Evolutionary conservation across 2,888 invertebrate species (phyloP), one percentile per base, ranked within the genome.

Genomic region (Pachymerium ferrugineum): DNA sequence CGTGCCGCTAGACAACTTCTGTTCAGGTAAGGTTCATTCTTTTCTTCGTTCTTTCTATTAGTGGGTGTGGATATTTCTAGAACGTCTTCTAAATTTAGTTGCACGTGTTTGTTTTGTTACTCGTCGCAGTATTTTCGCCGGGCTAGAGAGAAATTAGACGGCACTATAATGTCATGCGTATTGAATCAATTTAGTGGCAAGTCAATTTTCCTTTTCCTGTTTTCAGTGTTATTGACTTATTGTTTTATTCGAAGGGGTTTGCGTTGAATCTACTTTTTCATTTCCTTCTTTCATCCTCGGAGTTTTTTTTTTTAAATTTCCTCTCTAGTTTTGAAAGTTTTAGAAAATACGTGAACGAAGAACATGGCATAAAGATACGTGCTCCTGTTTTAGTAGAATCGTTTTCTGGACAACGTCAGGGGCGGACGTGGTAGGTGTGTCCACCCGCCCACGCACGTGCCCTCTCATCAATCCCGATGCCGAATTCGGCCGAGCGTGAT

Each of bases 1-100:
- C 42, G 76, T 79, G 79, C 89, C 89, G 71, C 86, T 89, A 78
- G 88, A 88, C 80, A 89, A 89, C 77, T 88, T 90, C 80, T 87
- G 88, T 84, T 84, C 85, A 78, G 89, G 89, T 88, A 81, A 86
- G 86, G 1, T 12, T 16, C 62, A 54, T n/a, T n/a, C 10, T 4
- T 25, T 4, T 62, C 2, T 62, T 62, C 22, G 0, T 14, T 25
- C 28, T 28, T 62, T 28, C n/a, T 25, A n/a, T n/a, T n/a, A n/a
- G n/a, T n/a, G n/a, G n/a, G n/a, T 8, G 25, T 6, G 62, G 10
- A 62, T 62, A 25, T 62, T 25, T 62, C 10, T 10, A 25, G 62
- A 12, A 1, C 12, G 28, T 25, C 28, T 62, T 62, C 62, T 28
- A 62, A 62, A 62, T 62, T 28, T 62, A 62, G 62, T 28, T 62